Evolutionary conservation across 2,888 invertebrate species (phyloP), one percentile per base, ranked within the genome.

Genomic region (Chymomyza fuscimana): DNA sequence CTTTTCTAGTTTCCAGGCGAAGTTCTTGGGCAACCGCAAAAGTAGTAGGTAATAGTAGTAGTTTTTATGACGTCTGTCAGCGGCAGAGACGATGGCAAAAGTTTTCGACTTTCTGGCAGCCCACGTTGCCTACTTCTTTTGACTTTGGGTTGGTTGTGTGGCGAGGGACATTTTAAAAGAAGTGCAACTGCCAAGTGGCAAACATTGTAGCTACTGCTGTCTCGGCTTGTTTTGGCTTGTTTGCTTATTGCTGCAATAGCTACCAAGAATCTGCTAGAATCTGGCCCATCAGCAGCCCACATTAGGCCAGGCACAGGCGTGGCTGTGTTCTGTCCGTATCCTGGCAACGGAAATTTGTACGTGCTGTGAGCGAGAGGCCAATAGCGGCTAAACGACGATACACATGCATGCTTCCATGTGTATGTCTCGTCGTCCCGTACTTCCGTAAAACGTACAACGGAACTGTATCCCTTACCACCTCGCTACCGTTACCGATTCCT

Each of bases 111-210:
- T 54, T 6, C 64, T 52, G 40, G 16, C 56, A 56, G 15, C 12
- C 19, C 29, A 12, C 62, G 15, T 5, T 36, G 32, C 15, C 50
- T 25, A 25, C 52, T 22, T 22, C 64, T 50, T 9, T n/a, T 25
- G 10, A 12, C 65, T 25, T 15, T 7, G 12, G 12, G 40, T 46
- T 10, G 40, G 6, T 12, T 46, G 40, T 46, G 40, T 10, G 12
- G 12, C 40, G 10, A 12, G 40, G 40, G 1, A 12, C 12, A 46
- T 46, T 46, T 70, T 69, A 73, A 73, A 75, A 70, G 70, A 80
- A 76, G 74, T 80, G 80, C 80, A 80, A 78, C 63, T 78, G 80
- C 73, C 70, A 80, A 80, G 78, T 80, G 79, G 80, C 80, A 76
- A 80, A 67, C 78, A 76, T 69, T 76, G 63, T 76, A 70, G 69